A percentile compares a stretch with the other conserved stretches of the same genome.
phyloP scores from a whole-genome alignment of 2,113 vertebrate species.

The Xiphophorus couchianus region DNA sequence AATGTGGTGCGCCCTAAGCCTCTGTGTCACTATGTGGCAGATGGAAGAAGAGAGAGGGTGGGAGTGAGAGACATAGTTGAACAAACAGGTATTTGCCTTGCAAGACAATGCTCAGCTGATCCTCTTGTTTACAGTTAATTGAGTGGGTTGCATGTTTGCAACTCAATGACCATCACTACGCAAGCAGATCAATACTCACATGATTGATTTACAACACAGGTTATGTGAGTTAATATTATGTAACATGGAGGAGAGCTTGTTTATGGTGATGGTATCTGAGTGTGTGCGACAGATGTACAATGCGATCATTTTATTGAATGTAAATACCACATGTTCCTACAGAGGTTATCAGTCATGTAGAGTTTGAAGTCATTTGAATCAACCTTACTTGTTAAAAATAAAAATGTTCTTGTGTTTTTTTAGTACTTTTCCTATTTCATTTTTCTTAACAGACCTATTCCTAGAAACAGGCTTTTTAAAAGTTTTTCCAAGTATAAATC shows the following conservation, averaged over 20 bases:
- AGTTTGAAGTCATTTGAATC: not conserved
- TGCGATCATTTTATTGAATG: conserved; percentile 44
- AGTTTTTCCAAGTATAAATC: not conserved
- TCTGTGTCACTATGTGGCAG: conserved; percentile 38
- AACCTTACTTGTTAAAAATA: not conserved
- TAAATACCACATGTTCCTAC: conserved; percentile 44
- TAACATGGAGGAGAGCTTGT: conserved; percentile 16
- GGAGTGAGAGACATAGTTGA: conserved; percentile 8
- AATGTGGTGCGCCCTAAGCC: conserved; percentile 52
- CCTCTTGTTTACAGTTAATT: not conserved
- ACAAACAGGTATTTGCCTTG: conserved; percentile 37
- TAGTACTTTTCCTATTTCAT: too few relatives aligned
- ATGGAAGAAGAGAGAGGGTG: conserved; percentile 28
- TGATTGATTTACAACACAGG: conserved; percentile 47
- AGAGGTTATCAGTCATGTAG: conserved; percentile 17
- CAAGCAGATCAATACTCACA: conserved; percentile 46
- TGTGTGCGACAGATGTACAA: conserved; percentile 41
- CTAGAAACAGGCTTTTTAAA: not conserved
- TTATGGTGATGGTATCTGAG: conserved; percentile 7
- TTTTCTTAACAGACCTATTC: not conserved
- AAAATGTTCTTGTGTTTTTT: not conserved
- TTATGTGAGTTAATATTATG: conserved; percentile 26
- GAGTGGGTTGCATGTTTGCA: not conserved
- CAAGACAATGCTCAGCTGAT: conserved; percentile 4
- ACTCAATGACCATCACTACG: not conserved